A percentile compares a stretch with the other conserved stretches of the same genome.
Evolutionary conservation across 2,797 vertebrate genomes (phyloP).

Genomic region (Platalea minor): DNA sequence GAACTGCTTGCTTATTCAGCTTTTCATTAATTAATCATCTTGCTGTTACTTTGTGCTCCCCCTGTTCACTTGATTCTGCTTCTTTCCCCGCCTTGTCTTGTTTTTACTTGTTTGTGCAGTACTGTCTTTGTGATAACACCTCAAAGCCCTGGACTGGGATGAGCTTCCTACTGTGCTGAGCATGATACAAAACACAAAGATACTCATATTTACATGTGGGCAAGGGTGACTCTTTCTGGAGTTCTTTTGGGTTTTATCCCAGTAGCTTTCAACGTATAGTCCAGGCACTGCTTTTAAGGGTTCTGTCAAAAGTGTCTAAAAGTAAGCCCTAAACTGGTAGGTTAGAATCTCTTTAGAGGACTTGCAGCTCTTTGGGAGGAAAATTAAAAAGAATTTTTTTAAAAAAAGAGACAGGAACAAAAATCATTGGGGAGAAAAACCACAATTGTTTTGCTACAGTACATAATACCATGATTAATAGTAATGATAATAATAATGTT

Average conservation of each 20-base stretch:
- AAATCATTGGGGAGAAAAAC: background rate
- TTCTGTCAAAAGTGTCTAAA: background rate
- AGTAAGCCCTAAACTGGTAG: background rate
- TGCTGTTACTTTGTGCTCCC: background rate
- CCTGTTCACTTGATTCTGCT: background rate
- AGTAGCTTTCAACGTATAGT: background rate
- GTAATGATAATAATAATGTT: background rate
- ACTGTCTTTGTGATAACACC: background rate
- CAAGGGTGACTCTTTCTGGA: background rate
- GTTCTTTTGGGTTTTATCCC: background rate
- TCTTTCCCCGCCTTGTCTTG: background rate
- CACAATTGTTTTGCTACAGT: background rate
- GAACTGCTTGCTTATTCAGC: background rate
- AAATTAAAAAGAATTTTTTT: background rate
- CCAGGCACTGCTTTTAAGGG: background rate
- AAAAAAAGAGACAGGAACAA: background rate
- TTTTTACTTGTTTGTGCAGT: background rate
- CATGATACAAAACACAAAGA: background rate
- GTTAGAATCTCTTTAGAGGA: background rate
- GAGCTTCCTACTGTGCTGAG: background rate
- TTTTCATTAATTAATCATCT: slow-evolving; percentile 4
- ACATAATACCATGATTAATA: background rate
- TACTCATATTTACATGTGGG: background rate
- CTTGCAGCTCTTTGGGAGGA: background rate
- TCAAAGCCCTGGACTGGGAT: background rate